These are phyloP conservation scores for Cepaea hortensis DNA, from an alignment of 2,888 invertebrate species.

Conservation along the genomic window DNA sequence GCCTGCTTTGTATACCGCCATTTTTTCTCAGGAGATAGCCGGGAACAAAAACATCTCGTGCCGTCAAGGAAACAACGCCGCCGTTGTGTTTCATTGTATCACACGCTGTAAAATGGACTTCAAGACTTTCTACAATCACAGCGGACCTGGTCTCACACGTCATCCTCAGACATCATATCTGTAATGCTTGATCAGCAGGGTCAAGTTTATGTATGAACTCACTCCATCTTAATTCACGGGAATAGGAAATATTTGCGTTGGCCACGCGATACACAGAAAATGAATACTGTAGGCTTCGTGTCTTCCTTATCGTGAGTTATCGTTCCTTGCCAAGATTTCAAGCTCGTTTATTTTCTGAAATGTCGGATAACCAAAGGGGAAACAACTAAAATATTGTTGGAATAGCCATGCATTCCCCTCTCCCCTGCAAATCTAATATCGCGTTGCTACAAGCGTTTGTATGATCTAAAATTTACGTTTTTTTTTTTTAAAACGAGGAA, in stretches of 20 bases:
- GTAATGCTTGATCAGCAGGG: background rate
- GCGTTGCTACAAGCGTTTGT: background rate
- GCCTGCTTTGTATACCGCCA: background rate
- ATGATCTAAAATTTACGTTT: background rate
- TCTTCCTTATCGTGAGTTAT: constrained; percentile 21
- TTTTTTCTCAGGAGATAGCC: background rate
- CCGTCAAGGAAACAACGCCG: background rate
- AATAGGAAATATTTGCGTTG: constrained; percentile 16
- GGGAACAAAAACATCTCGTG: background rate
- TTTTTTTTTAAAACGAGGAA: no score
- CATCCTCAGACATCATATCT: background rate
- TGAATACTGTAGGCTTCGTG: constrained; percentile 24
- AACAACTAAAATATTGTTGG: constrained; percentile 1
- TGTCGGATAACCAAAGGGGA: constrained; percentile 3
- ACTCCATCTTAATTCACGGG: constrained; percentile 22
- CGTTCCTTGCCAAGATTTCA: constrained; percentile 10
- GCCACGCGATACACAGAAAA: background rate
- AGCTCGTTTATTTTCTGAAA: constrained; percentile 17
- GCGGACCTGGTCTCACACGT: background rate
- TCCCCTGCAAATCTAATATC: background rate
- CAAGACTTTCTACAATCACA: background rate
- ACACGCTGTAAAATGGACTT: background rate
- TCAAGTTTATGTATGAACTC: background rate
- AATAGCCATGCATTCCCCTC: background rate
- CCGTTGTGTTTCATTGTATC: background rate